Evolutionary conservation across 2,888 invertebrate species (phyloP).

Genomic region (Conops quadrifasciatus): DNA sequence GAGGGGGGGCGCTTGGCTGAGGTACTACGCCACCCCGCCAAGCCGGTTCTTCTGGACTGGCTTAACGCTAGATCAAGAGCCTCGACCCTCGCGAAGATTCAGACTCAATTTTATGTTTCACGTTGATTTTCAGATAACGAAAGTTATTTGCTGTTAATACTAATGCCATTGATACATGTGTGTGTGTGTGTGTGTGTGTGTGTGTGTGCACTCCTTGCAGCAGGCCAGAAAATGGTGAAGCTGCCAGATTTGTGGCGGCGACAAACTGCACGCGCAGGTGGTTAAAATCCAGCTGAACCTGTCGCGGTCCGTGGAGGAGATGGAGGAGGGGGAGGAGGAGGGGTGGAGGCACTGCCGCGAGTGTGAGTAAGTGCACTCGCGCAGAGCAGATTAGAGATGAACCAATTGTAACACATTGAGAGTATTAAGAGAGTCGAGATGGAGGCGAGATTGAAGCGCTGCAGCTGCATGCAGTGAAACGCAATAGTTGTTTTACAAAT

Average conservation of each 20-base stretch:
- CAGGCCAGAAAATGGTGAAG: background rate
- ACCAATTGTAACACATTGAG: too few relatives aligned
- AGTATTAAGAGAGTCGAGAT: too few relatives aligned
- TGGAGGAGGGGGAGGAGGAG: background rate
- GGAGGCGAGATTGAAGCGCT: too few relatives aligned
- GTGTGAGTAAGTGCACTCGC: background rate
- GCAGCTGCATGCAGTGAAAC: too few relatives aligned
- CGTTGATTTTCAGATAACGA: background rate
- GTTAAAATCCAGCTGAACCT: background rate
- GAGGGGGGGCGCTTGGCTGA: background rate
- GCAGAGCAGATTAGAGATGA: too few relatives aligned
- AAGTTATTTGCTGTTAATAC: too few relatives aligned
- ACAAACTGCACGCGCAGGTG: constrained; percentile 14
- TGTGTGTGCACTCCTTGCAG: constrained; percentile 1
- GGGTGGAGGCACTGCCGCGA: background rate
- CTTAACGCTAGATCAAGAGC: background rate
- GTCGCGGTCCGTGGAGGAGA: background rate
- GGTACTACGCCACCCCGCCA: too few relatives aligned
- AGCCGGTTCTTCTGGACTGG: background rate
- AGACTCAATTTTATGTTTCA: background rate
- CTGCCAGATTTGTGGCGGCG: constrained; percentile 6
- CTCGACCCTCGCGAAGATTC: background rate
- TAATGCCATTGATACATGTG: too few relatives aligned
- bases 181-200: background rate
- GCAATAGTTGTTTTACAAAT: constrained; percentile 5